Evolutionary conservation across 2,888 invertebrate species (phyloP), one percentile per base, ranked within the genome.

Genomic region (Schizotus pectinicornis): DNA sequence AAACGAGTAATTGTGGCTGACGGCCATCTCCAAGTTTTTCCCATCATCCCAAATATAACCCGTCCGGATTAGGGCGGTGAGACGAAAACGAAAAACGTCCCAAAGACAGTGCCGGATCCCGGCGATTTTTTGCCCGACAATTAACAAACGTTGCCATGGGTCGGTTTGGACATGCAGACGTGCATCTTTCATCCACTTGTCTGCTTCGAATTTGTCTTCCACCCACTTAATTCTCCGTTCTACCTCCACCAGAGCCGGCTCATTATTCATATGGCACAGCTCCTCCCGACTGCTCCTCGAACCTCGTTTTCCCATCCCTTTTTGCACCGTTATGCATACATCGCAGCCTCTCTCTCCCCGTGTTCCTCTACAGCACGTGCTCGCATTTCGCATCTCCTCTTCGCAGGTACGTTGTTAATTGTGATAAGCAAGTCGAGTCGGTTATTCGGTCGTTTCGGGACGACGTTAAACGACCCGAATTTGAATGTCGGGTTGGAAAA

Each of bases 131-230:
- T 49, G 36, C 30, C 36, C 38, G 33, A 41, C 36, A 38, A 43
- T 42, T 51, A 34, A 42, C 35, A 39, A 46, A 33, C 22, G 22
- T 22, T 22, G 33, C 43, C 32, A 36, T 31, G 36, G 48, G 67
- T 67, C 63, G 62, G 64, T 65, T 67, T 67, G 64, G 67, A 71
- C 67, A 64, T 69, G 72, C 65, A 69, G 73, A 74, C 72, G 69
- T 67, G 64, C 70, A 73, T 73, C 74, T 74, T 73, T 74, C 74
- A 74, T 74, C 71, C 69, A 70, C 71, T 71, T 71, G 73, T 74
- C 74, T 67, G 66, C 58, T 61, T 70, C 71, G 67, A 74, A 74
- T 75, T 74, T 74, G 72, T 73, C 73, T 73, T 71, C 71, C 74
- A 72, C 73, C 73, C 74, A 73, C 73, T 75, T 74, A 72, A 73